phyloP scores from a whole-genome alignment of 2,888 invertebrate genomes.

The Tenthredo distinguenda region DNA sequence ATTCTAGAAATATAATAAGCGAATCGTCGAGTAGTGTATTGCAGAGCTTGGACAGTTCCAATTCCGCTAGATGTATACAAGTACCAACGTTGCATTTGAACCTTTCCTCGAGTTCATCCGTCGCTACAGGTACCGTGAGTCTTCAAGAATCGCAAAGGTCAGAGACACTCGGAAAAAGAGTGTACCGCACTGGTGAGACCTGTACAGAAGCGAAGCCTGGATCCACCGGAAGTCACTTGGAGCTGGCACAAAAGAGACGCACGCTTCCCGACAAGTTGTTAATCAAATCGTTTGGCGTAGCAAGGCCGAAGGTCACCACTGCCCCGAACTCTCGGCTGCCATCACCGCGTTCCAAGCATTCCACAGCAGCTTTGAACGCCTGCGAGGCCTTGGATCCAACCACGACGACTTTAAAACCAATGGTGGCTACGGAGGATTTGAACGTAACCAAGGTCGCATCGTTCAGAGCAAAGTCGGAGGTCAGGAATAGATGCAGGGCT shows the following conservation, averaged over 20 bases:
- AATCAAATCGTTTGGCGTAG: background rate
- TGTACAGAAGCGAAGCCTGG: background rate
- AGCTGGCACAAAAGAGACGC: slow-evolving; percentile 27
- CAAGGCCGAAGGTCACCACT: background rate
- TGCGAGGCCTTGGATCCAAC: background rate
- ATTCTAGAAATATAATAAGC: slow-evolving; percentile 36
- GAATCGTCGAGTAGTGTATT: slow-evolving; percentile 32
- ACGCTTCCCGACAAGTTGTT: background rate
- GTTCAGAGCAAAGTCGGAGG: slow-evolving; percentile 21
- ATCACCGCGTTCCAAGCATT: slow-evolving; percentile 22
- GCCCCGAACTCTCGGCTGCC: slow-evolving; percentile 27
- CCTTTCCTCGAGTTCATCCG: slow-evolving; percentile 44
- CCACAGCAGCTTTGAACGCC: slow-evolving; percentile 7
- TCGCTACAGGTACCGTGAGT: background rate
- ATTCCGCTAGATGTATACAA: slow-evolving; percentile 36
- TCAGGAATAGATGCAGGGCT: background rate
- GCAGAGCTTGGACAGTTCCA: slow-evolving; percentile 29
- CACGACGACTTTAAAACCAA: background rate
- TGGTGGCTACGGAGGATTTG: background rate
- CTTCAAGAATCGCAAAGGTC: background rate
- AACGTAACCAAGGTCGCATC: background rate
- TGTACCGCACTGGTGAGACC: background rate
- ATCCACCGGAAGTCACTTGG: slow-evolving; percentile 20
- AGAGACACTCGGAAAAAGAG: background rate
- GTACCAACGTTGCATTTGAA: slow-evolving; percentile 17